Percentiles rank a stretch among this genome's conserved stretches.
Conservation (phyloP, 23 tunicate species). For the Diplosoma virens region DNA sequence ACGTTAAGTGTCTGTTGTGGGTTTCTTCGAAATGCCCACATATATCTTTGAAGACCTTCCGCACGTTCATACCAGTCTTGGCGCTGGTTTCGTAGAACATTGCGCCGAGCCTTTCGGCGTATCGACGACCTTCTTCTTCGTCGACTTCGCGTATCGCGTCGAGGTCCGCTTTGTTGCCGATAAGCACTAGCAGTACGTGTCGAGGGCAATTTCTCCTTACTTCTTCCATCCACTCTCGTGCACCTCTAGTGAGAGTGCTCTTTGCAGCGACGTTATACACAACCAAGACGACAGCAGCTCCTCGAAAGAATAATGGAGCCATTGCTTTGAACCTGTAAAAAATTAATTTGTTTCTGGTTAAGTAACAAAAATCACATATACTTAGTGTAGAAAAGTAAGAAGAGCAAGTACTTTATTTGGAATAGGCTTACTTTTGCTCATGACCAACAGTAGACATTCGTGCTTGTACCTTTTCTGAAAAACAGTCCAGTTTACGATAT, state of each 20-base stretch:
- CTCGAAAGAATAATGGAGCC: conserved; percentile 24
- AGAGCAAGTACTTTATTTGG: too few species aligned
- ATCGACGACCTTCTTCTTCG: conserved; percentile 1
- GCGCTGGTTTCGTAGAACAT: conserved; percentile 24
- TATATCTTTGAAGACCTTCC: not conserved
- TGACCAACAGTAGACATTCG: too few species aligned
- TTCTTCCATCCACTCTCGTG: conserved; percentile 5
- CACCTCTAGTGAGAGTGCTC: not conserved
- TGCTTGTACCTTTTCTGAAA: too few species aligned
- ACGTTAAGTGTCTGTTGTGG: not conserved
- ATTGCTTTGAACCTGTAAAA: conserved; percentile 20
- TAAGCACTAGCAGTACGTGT: not conserved
- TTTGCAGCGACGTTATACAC: conserved; percentile 5
- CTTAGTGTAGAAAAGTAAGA: too few species aligned
- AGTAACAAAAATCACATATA: too few species aligned
- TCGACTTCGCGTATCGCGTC: not conserved
- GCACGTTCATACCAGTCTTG: not conserved
- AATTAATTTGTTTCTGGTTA: too few species aligned
- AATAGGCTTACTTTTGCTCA: too few species aligned
- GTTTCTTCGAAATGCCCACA: not conserved
- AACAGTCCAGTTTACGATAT: too few species aligned
- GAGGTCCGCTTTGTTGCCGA: conserved; percentile 32
- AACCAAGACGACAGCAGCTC: conserved; percentile 16
- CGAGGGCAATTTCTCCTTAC: conserved; percentile 2
- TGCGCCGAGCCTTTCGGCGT: conserved; percentile 1